Conservation (phyloP, 1,140 invertebrate genomes). For the Nephila pilipes region DNA sequence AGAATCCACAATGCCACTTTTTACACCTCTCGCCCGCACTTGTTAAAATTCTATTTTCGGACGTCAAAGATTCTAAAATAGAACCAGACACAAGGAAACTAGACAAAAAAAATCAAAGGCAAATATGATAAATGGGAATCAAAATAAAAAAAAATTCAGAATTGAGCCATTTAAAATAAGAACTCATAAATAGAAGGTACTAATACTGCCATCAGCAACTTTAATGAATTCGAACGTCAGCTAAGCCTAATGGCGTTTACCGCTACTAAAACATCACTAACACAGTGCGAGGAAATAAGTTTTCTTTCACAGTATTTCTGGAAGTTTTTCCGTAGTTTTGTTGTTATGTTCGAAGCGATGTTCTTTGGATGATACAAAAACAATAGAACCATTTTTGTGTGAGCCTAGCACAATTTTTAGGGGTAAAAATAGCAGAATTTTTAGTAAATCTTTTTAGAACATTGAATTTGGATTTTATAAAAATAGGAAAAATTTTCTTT, state of each 20-base stretch:
- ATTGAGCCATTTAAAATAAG: neutral
- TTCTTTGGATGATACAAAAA: too few species aligned
- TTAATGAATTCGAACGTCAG: slow-evolving; percentile 12
- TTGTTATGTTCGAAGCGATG: too few species aligned
- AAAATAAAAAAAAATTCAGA: neutral
- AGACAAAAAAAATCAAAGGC: neutral
- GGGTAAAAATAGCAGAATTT: too few species aligned
- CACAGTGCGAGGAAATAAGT: too few species aligned
- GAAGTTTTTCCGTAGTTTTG: neutral
- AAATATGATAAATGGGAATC: neutral
- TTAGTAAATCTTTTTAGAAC: too few species aligned
- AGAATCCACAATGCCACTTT: neutral
- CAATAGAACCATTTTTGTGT: too few species aligned
- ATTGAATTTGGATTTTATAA: too few species aligned
- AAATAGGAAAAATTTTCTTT: too few species aligned
- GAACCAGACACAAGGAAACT: neutral
- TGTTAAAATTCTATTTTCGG: slow-evolving; percentile 12
- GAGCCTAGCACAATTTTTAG: too few species aligned
- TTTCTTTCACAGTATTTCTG: neutral
- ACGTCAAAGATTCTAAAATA: neutral
- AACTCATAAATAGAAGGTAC: slow-evolving; percentile 5
- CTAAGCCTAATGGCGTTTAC: neutral
- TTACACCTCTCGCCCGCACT: neutral
- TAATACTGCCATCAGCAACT: slow-evolving; percentile 9
- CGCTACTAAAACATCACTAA: too few species aligned